Base-by-base conservation (phyloP, 1,140 invertebrate genomes). In the Pogonomyrmex californicus region DNA sequence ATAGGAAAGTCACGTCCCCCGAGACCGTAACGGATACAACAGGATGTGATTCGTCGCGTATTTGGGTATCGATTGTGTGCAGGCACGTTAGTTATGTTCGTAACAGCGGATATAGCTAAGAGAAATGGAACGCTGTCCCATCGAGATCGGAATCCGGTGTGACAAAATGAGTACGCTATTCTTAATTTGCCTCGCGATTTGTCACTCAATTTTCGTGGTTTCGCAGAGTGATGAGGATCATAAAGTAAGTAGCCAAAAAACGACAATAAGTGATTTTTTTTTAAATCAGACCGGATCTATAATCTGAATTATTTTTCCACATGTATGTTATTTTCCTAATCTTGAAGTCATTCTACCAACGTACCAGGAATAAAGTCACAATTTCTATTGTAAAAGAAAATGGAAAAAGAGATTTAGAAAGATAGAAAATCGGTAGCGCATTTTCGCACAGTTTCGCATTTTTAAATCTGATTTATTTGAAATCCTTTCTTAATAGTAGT, bases 211-310 rank as follows among this genome's bases (percentile, higher is more conserved):
- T 1, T 54, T 70, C 9, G 38, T 17, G 3, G 56, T 17, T 36
- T 17, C 76, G 2, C 10, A 6, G 1, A 17, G 10, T 1, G 1
- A 33, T 10, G 14, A 49, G 0, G 9, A 54, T 81, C 14, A 1
- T 56, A 54, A 71, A 36, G 88, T 89, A 81, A 88, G 88, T 89
- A 68, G 4, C 23, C 10, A 23, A 23, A 23, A 14, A 47, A 47
- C 65, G 5, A 49, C 12, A 30, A 14, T 23, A 23, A 12, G 7
- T 1, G 10, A 30, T 47, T 49, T 12, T 23, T 38, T 1, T 7
- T 44, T 14, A n/a, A 66, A 47, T 23, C 23, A 23, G 23, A 23
- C 23, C 23, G 23, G 23, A 23, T 23, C 23, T 23, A 23, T 23
- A 23, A 23, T 23, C 23, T 23, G 23, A 23, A 23, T 23, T 23